Conservation (phyloP, 2,888 invertebrate genomes). For the Endotricha flammealis region DNA sequence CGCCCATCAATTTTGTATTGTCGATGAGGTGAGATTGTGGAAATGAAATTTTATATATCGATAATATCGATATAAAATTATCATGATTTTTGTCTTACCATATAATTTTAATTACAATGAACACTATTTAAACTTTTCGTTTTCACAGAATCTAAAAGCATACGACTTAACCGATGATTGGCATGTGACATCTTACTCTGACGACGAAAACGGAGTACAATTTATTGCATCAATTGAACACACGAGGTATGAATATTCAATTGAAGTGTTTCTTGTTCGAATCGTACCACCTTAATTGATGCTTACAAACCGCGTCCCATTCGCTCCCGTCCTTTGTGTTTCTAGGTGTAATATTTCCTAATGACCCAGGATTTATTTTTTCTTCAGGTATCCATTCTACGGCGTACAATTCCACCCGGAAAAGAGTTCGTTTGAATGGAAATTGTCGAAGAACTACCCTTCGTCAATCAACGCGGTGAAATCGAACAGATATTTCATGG, state of each 20-base stretch:
- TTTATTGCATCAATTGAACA: conserved; percentile 91
- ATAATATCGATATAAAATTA: too few relatives aligned
- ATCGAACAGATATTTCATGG: conserved; percentile 86
- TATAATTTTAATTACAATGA: too few relatives aligned
- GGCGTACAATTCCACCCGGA: conserved; percentile 96
- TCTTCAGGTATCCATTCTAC: conserved; percentile 85
- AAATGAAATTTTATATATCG: too few relatives aligned
- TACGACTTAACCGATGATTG: conserved; percentile 80
- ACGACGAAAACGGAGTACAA: conserved; percentile 79
- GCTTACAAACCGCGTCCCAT: too few relatives aligned
- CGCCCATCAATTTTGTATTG: conserved; percentile 85
- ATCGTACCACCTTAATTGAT: too few relatives aligned
- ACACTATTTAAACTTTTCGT: too few relatives aligned
- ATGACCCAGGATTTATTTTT: background rate
- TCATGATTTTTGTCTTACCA: too few relatives aligned
- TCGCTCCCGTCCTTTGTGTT: too few relatives aligned
- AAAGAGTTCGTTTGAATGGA: conserved; percentile 89
- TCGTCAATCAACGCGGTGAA: conserved; percentile 81
- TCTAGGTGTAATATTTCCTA: too few relatives aligned
- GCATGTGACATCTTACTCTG: conserved; percentile 83
- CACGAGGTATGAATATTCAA: conserved; percentile 51
- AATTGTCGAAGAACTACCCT: conserved; percentile 76
- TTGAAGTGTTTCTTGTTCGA: too few relatives aligned
- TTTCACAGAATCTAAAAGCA: conserved; percentile 51
- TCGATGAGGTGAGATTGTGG: conserved; percentile 68